Base-by-base conservation (phyloP, 2,797 vertebrate species). In the Dipus sagitta region DNA sequence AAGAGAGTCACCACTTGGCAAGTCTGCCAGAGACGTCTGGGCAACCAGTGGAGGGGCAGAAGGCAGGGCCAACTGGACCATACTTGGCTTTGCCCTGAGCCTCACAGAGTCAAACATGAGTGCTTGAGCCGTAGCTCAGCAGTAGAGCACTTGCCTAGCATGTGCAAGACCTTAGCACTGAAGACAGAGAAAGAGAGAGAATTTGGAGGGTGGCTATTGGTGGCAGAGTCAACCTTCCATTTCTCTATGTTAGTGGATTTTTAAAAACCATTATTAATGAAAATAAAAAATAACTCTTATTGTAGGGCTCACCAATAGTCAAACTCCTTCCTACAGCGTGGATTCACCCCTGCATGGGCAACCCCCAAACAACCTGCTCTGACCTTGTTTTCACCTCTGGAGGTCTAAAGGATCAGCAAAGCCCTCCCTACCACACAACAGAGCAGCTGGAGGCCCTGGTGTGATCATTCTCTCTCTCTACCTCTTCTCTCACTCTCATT, bases 1-100 rank as follows among this genome's bases (percentile, higher is more conserved):
- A 28, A 70, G n/a, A 28, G 21, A 0, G 47, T 21, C 2, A 20
- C 24, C 54, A 1, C 70, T n/a, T 0, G 0, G 58, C 77, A 28
- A 42, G 8, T 47, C 24, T 34, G 23, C 54, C 7, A 54, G 23
- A 68, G 68, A 78, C 58, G 23, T 23, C 38, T 6, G 70, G 20
- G 60, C 4, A 12, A 60, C 17, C 71, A 6, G 0, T 1, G 5
- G 32, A 68, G 64, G 26, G 52, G 30, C 38, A 47, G 9, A 26
- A 28, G 28, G 62, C 6, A 21, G 0, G 0, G n/a, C 72, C 26
- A 10, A 18, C 54, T 21, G 52, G 52, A 18, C 77, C 52, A 54
- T 32, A 47, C 20, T 15, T 23, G 11, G 30, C 65, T 34, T 47
- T 21, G 52, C 23, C 47, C 13, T 1, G 2, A 65, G n/a, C 30